These are phyloP conservation scores for Tipula lateralis DNA, from an alignment of 2,888 invertebrate species.

Conservation along the genomic window DNA sequence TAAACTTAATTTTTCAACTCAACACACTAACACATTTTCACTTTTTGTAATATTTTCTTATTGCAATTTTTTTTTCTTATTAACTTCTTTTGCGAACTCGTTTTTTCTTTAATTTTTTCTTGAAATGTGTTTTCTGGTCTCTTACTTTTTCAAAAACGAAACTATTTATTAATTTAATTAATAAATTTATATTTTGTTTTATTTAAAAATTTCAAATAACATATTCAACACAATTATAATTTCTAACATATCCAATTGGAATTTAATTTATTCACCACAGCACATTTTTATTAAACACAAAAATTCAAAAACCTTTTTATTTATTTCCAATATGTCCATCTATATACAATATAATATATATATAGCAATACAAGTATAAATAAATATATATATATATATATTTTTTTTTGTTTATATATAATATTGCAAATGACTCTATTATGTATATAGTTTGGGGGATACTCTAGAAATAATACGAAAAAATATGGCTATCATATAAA, in stretches of 20 bases:
- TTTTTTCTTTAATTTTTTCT: not conserved
- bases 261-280: slow-evolving; percentile 1
- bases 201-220: not conserved
- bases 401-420: not conserved
- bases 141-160: not conserved
- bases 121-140: not conserved
- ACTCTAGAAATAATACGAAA: slow-evolving; percentile 24
- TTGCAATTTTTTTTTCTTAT: slow-evolving; percentile 13
- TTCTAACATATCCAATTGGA: not conserved
- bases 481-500: not conserved
- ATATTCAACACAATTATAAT: not conserved
- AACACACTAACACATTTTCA: slow-evolving; percentile 1
- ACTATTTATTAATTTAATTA: not conserved
- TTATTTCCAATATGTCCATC: not conserved
- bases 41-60: not conserved
- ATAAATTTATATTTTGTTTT: not conserved
- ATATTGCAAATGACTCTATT: not conserved
- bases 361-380: not conserved
- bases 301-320: not conserved
- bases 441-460: slow-evolving; percentile 11
- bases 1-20: not conserved
- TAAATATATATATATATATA: not conserved
- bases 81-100: slow-evolving; percentile 21
- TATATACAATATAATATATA: not conserved
- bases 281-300: not conserved